Conservation (phyloP, 2,797 vertebrate species). For the Luscinia megarhynchos region DNA sequence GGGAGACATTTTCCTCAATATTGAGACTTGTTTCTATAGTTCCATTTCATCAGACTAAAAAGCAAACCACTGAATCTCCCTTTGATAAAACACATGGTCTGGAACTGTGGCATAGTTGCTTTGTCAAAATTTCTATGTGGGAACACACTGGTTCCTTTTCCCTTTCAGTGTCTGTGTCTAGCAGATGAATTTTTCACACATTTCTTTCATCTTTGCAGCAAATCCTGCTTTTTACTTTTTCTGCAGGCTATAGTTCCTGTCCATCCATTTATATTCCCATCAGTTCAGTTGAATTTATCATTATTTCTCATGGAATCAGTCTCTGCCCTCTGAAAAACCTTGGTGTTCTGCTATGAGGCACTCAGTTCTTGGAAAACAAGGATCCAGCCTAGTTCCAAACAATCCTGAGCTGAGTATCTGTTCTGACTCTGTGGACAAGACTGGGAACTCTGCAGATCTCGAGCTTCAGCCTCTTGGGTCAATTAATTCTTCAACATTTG, state of each 20-base stretch:
- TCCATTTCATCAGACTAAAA: background rate
- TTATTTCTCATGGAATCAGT: fast-evolving
- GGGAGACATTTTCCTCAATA: background rate
- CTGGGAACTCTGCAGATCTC: background rate
- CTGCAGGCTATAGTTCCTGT: background rate
- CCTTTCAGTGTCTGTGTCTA: background rate
- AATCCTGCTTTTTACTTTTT: background rate
- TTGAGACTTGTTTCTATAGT: background rate
- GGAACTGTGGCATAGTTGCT: background rate
- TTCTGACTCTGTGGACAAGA: background rate
- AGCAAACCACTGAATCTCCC: background rate
- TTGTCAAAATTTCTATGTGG: background rate
- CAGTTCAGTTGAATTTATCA: background rate
- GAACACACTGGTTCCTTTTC: background rate
- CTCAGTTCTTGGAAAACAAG: fast-evolving
- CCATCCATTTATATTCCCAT: background rate
- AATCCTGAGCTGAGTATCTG: fast-evolving
- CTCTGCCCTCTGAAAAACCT: background rate
- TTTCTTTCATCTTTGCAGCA: background rate
- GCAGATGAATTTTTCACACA: background rate
- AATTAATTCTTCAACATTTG: background rate
- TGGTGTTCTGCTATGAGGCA: background rate
- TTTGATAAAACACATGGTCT: background rate
- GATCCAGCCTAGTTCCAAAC: background rate
- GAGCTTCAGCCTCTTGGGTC: background rate